These are phyloP conservation scores for Crematogaster levior DNA, from an alignment of 2,888 invertebrate genomes.

Conservation along the genomic window DNA sequence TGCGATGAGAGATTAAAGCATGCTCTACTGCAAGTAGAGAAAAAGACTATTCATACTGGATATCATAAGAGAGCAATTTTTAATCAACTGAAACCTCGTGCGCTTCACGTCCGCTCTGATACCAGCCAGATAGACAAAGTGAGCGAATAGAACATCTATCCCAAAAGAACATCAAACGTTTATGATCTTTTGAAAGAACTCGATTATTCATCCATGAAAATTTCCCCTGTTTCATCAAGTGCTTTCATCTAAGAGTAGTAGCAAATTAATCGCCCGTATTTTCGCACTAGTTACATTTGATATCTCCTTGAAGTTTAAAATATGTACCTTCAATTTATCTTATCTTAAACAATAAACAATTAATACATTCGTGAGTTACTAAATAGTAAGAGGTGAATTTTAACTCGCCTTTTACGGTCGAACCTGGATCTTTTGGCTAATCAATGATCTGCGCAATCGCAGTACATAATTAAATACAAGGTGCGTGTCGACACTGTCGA, in stretches of 20 bases:
- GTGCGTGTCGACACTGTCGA: no score
- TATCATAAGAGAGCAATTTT: slow-evolving; percentile 33
- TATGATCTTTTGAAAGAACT: slow-evolving; percentile 43
- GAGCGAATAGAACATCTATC: slow-evolving; percentile 34
- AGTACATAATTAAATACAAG: no score
- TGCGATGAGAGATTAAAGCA: slow-evolving; percentile 35
- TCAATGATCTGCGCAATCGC: no score
- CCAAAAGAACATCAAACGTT: slow-evolving; percentile 50
- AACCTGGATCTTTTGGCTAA: no score
- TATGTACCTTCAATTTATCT: no score
- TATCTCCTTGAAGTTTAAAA: slow-evolving; percentile 25
- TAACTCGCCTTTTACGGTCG: no score
- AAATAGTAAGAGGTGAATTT: no score
- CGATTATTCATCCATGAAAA: slow-evolving; percentile 51
- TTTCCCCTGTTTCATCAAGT: slow-evolving; percentile 38
- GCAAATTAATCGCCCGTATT: slow-evolving; percentile 39
- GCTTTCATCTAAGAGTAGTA: slow-evolving; percentile 39
- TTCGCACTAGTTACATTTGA: background rate
- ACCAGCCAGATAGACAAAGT: slow-evolving; percentile 23
- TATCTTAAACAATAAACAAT: no score
- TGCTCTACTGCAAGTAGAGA: background rate
- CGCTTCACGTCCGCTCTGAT: background rate
- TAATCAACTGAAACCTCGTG: slow-evolving; percentile 54
- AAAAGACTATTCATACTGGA: slow-evolving; percentile 26
- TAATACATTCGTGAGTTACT: no score